Percentiles rank a stretch among this genome's conserved stretches.
phyloP scores from a whole-genome alignment of 2,888 invertebrate species.

The Chydorus sphaericus region DNA sequence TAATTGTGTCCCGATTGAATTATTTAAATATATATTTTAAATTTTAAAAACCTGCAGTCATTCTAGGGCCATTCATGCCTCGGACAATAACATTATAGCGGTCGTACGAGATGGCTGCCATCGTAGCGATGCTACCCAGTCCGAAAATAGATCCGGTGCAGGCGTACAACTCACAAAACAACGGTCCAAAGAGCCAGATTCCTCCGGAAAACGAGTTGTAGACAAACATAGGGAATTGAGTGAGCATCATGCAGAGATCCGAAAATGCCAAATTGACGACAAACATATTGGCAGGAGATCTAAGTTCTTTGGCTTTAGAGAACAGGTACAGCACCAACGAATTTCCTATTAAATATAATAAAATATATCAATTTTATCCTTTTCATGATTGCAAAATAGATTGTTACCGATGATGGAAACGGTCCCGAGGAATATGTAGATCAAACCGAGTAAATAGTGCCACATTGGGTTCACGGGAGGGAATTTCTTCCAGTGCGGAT shows the following conservation, averaged over 20 bases:
- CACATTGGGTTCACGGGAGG: conserved; percentile 23
- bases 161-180: conserved; percentile 29
- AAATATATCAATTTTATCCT: conserved; percentile 9
- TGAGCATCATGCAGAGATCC: conserved; percentile 76
- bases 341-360: conserved; percentile 38
- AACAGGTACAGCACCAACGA: conserved; percentile 60
- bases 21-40: neutral
- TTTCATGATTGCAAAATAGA: neutral
- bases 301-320: conserved; percentile 51
- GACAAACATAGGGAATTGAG: conserved; percentile 27
- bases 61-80: conserved; percentile 19
- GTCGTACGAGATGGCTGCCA: conserved; percentile 30
- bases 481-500: conserved; percentile 23
- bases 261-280: conserved; percentile 84
- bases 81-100: conserved; percentile 32
- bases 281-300: conserved; percentile 80
- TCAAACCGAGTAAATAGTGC: conserved; percentile 17
- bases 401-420: conserved; percentile 8
- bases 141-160: conserved; percentile 31
- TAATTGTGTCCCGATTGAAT: too few relatives aligned
- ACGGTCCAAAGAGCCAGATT: conserved; percentile 25
- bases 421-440: conserved; percentile 8
- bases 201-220: conserved; percentile 28
- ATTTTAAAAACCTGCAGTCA: neutral
- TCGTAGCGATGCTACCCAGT: conserved; percentile 30